phyloP scores from a whole-genome alignment of 2,888 invertebrate genomes.

The Ganaspis brasiliensis region DNA sequence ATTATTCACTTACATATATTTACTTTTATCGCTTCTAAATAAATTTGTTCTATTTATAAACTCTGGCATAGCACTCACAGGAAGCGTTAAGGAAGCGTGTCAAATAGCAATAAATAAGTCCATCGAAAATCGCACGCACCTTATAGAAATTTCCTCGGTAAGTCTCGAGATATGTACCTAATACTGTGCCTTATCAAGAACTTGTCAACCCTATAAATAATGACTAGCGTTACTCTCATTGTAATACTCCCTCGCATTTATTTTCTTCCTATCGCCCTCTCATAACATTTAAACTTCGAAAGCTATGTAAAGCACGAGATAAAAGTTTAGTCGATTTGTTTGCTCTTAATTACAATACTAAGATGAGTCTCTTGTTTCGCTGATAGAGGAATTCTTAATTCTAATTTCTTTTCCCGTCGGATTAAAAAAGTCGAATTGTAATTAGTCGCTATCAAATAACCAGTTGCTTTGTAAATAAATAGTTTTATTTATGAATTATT shows the following conservation, averaged over 20 bases:
- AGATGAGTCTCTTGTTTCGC: neutral
- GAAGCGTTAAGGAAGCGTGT: constrained; percentile 40
- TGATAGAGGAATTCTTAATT: neutral
- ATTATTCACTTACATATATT: neutral
- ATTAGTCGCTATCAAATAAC: too few relatives aligned
- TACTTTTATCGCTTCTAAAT: too few relatives aligned
- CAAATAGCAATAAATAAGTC: constrained; percentile 16
- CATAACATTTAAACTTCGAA: neutral
- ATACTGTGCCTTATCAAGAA: constrained; percentile 17
- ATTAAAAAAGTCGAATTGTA: neutral
- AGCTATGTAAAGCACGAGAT: constrained; percentile 8
- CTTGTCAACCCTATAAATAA: constrained; percentile 28
- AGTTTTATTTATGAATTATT: too few relatives aligned
- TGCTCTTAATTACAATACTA: constrained; percentile 15
- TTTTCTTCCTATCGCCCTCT: constrained; percentile 1
- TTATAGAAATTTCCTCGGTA: constrained; percentile 18
- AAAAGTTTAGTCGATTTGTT: constrained; percentile 16
- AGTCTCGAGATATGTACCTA: constrained; percentile 10
- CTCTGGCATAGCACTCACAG: too few relatives aligned
- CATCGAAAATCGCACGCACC: constrained; percentile 20
- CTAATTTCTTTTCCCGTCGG: neutral
- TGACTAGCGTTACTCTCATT: constrained; percentile 20
- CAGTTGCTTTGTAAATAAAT: too few relatives aligned
- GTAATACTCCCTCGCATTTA: constrained; percentile 13
- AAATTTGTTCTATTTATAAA: too few relatives aligned